A percentile compares a stretch with the other conserved stretches of the same genome.
These are phyloP conservation scores for Corythornis cristatus DNA, from an alignment of 2,113 vertebrate genomes.

Conservation along the genomic window DNA sequence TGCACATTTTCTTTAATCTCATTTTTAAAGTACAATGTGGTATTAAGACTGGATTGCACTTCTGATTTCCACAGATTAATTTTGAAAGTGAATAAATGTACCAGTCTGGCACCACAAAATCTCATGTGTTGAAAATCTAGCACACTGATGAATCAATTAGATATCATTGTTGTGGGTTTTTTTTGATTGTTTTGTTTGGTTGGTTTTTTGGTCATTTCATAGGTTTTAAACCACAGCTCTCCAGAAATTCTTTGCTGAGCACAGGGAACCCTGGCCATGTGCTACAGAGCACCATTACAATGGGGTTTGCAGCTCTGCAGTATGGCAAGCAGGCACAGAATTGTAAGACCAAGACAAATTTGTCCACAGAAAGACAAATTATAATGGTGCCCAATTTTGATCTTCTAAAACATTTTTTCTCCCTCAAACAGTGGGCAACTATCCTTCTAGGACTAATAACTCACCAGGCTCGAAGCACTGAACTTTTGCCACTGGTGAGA, in stretches of 20 bases:
- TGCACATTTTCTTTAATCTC: not conserved
- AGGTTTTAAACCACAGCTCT: not conserved
- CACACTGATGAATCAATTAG: not conserved
- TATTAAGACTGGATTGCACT: not conserved
- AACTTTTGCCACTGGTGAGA: slow-evolving; percentile 43
- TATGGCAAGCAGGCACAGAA: not conserved
- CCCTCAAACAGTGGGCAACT: not conserved
- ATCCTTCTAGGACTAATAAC: slow-evolving; percentile 13
- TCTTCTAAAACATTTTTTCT: slow-evolving; percentile 9
- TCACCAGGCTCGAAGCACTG: not conserved
- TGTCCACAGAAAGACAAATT: not conserved
- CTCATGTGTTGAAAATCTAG: not conserved
- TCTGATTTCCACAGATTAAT: not conserved
- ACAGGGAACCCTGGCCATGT: not conserved
- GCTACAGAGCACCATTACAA: not conserved
- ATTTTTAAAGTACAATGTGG: not conserved
- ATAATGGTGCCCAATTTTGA: not conserved
- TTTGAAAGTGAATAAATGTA: not conserved
- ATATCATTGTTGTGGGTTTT: not conserved
- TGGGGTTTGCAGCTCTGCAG: not conserved
- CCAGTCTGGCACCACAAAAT: not conserved
- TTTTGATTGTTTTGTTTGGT: not conserved
- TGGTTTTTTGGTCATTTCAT: not conserved
- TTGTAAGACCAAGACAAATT: not conserved
- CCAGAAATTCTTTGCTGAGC: not conserved